Evolutionary conservation across 2,113 vertebrate species (phyloP), one percentile per base, ranked within the genome.

Genomic region (Cololabis saira): DNA sequence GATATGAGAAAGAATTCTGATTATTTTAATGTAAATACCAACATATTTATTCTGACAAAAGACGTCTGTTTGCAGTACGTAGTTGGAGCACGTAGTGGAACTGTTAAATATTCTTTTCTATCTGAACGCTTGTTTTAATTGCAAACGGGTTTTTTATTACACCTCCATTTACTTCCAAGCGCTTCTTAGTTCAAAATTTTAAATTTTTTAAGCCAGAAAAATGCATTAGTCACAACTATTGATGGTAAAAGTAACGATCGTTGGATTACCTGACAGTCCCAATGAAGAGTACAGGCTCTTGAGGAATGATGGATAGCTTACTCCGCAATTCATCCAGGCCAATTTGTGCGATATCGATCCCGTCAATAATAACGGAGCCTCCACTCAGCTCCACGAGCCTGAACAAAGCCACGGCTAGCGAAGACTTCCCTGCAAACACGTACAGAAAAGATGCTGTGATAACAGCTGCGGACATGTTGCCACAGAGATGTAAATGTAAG

Each of bases 221-320:
- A 71, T 60, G 18, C 52, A 61, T 18, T 12, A 41, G 11, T 3
- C 22, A 43, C 9, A 53, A 17, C 50, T 41, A 66, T 58, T 21
- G 30, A 24, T 57, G 45, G 51, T 8, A 48, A n/a, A 65, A 56
- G 24, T 24, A 45, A 2, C 68, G 50, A 52, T 61, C 19, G 44
- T 12, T 11, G 50, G 56, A 71, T 85, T 81, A 94, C 93, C 93
- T 93, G 88, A 94, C 75, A 15, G 92, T 92, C 57, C 93, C 93
- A 14, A 93, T 91, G 72, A 94, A 94, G 56, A 94, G 93, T 53
- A 94, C 88, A 2, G 93, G 93, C 82, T 94, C 93, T 77, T 95
- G 94, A 54, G 94, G 93, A 76, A 95, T 94, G 83, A 95, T 92
- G 71, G 94, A 93, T 45, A 95, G 86, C 82, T 91, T 94, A 87